phyloP scores from a whole-genome alignment of 64 coral and sea anemone species.

The Trachythela sp. region DNA sequence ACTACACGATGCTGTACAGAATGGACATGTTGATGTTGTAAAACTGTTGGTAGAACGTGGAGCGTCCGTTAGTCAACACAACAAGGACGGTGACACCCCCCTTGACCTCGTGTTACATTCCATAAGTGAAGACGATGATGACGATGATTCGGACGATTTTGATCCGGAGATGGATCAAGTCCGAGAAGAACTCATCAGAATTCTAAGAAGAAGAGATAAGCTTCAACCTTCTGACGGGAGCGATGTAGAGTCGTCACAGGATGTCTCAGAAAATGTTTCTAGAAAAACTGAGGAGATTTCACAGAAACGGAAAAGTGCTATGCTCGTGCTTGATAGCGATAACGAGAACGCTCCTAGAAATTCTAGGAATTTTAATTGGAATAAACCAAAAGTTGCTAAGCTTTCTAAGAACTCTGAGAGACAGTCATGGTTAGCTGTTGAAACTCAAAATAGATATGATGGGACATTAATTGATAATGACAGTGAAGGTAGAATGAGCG shows the following conservation, averaged over 20 bases:
- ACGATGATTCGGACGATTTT: conserved; percentile 42
- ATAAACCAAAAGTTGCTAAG: not conserved
- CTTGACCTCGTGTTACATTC: conserved; percentile 60
- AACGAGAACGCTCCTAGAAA: not conserved
- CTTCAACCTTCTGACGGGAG: conserved; percentile 19
- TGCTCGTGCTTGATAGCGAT: not conserved
- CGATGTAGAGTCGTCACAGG: not conserved
- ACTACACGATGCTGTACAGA: conserved; percentile 82
- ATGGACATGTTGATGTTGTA: conserved; percentile 87
- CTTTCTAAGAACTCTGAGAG: not conserved
- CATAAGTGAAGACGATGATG: conserved; percentile 38
- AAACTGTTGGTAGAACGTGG: conserved; percentile 63
- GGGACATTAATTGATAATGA: too few species aligned
- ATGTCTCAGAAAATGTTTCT: not conserved
- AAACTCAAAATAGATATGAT: not conserved
- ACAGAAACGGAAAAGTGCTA: not conserved
- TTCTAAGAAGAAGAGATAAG: conserved; percentile 65
- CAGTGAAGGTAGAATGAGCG: too few species aligned
- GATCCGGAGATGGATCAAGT: conserved; percentile 44
- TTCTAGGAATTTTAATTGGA: not conserved
- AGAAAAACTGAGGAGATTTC: not conserved
- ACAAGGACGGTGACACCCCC: conserved; percentile 55
- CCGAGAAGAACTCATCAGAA: conserved; percentile 55
- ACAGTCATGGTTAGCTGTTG: not conserved
- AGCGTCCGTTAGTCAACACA: conserved; percentile 53